Conservation (phyloP, 92 coral and sea anemone genomes). For the Umimayanthus chanpuru region DNA sequence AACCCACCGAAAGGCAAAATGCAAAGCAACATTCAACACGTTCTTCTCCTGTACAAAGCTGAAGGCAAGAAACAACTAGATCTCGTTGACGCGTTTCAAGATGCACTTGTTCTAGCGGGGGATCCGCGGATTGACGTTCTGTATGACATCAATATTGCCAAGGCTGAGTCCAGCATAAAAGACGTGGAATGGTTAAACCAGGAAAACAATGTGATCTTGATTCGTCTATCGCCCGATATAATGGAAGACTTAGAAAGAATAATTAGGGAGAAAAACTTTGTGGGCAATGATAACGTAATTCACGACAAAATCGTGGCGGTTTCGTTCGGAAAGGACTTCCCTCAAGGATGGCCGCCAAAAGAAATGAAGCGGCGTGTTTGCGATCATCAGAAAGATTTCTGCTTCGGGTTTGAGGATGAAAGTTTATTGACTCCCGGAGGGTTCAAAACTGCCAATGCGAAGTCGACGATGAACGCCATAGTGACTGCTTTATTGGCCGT, state of each 20-base stretch:
- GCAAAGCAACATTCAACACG: slow-evolving; percentile 40
- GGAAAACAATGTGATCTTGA: slow-evolving; percentile 73
- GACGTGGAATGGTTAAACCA: slow-evolving; percentile 76
- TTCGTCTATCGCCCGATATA: slow-evolving; percentile 76
- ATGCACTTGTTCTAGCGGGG: slow-evolving; percentile 57
- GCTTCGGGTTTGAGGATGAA: slow-evolving; percentile 64
- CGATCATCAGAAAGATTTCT: slow-evolving; percentile 64
- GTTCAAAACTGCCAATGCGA: slow-evolving; percentile 46
- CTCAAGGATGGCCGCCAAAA: slow-evolving; percentile 77
- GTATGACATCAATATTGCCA: slow-evolving; percentile 27
- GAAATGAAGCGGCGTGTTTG: slow-evolving; percentile 49
- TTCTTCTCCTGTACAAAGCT: slow-evolving; percentile 80
- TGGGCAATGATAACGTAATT: slow-evolving; percentile 69
- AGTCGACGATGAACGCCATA: slow-evolving; percentile 64
- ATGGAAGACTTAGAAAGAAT: slow-evolving; percentile 55
- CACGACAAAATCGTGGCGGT: slow-evolving; percentile 79
- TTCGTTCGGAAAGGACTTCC: slow-evolving; percentile 71
- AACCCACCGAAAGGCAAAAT: slow-evolving; percentile 24
- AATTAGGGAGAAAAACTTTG: slow-evolving; percentile 60
- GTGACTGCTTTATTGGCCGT: slow-evolving; percentile 78
- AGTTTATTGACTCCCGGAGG: slow-evolving; percentile 47
- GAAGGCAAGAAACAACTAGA: slow-evolving; percentile 49
- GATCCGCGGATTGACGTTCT: slow-evolving; percentile 7
- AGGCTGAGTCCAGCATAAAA: slow-evolving; percentile 15
- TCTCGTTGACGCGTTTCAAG: slow-evolving; percentile 78